Evolutionary conservation across 2,888 invertebrate genomes (phyloP).

Genomic region (Lathronympha strigana): DNA sequence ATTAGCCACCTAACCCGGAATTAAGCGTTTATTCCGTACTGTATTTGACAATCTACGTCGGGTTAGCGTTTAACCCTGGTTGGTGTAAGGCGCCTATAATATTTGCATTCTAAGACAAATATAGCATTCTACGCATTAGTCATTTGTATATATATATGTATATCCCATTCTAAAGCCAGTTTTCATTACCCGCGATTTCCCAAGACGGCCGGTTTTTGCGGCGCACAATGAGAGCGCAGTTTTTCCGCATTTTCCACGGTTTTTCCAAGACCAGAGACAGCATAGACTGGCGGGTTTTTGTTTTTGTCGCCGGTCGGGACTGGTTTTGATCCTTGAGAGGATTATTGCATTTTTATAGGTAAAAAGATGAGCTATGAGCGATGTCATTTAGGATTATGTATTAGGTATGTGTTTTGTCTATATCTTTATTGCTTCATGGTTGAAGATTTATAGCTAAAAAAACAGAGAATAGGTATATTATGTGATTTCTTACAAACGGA

Average conservation of each 20-base stretch:
- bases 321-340: slow-evolving; percentile 46
- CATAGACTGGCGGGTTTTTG: slow-evolving; percentile 55
- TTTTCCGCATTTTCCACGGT: slow-evolving; percentile 80
- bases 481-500: no score
- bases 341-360: slow-evolving; percentile 18
- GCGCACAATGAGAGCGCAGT: slow-evolving; percentile 67
- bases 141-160: no score
- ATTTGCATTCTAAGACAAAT: background rate
- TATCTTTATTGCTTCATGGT: slow-evolving; percentile 1
- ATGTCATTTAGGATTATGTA: slow-evolving; percentile 6
- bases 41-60: no score
- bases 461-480: no score
- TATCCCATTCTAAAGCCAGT: slow-evolving; percentile 37
- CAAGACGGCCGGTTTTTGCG: slow-evolving; percentile 55
- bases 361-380: background rate
- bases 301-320: slow-evolving; percentile 36
- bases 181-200: slow-evolving; percentile 41
- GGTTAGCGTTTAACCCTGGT: no score
- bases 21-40: no score
- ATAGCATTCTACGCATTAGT: slow-evolving; percentile 31
- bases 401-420: no score
- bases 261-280: slow-evolving; percentile 64
- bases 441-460: no score
- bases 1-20: no score
- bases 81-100: no score